Evolutionary conservation across 1,140 invertebrate species (phyloP).

Genomic region (Sminthurides bifidus): DNA sequence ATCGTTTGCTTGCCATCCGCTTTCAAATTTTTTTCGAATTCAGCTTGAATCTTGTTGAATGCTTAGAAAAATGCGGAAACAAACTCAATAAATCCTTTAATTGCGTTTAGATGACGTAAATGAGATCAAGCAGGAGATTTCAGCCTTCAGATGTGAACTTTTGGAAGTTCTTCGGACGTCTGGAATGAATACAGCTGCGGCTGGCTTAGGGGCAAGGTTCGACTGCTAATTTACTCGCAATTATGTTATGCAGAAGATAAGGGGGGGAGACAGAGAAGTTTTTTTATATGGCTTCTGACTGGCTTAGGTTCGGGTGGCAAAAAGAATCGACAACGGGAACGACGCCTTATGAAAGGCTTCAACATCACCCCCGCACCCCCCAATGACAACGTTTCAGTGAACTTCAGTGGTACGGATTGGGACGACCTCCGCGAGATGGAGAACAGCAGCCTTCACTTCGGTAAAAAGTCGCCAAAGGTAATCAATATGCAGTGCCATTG

Average conservation of each 20-base stretch:
- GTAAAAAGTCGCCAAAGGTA: constrained; percentile 30
- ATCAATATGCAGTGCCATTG: not conserved
- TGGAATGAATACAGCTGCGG: constrained; percentile 77
- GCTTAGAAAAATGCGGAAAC: too few species aligned
- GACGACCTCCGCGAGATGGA: constrained; percentile 22
- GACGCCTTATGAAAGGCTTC: constrained; percentile 86
- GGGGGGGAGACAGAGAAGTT: not conserved
- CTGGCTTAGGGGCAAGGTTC: constrained; percentile 54
- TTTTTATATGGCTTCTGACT: not conserved
- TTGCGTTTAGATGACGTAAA: constrained; percentile 97
- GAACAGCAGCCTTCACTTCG: constrained; percentile 24
- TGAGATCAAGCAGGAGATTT: constrained; percentile 97
- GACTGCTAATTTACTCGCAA: not conserved
- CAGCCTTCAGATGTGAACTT: constrained; percentile 84
- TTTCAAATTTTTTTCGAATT: too few species aligned
- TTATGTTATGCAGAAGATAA: not conserved
- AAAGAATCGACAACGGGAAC: constrained; percentile 83
- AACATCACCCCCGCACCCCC: constrained; percentile 61
- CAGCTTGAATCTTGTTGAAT: too few species aligned
- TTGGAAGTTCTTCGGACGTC: constrained; percentile 89
- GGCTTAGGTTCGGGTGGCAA: constrained; percentile 68
- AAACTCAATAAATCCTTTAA: too few species aligned
- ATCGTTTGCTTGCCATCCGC: too few species aligned
- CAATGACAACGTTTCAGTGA: constrained; percentile 37
- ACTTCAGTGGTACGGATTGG: constrained; percentile 24